A percentile compares a stretch with the other conserved stretches of the same genome.
These are phyloP conservation scores for Ataeniobius toweri DNA, from an alignment of 2,797 vertebrate genomes.

Conservation along the genomic window DNA sequence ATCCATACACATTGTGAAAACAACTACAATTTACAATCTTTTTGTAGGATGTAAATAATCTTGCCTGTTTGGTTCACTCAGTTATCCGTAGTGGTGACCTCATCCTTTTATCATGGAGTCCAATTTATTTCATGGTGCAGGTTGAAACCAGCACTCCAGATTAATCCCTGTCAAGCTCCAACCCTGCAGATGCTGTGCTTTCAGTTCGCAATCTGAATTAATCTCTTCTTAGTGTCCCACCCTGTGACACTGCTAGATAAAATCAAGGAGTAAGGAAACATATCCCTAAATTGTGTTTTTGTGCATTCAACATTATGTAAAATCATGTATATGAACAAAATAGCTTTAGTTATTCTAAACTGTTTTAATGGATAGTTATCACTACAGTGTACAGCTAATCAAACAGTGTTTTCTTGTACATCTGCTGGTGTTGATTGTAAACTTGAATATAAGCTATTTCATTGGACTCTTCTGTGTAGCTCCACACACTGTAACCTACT, in stretches of 20 bases:
- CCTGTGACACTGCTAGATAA: background rate
- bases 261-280: background rate
- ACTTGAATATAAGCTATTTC: background rate
- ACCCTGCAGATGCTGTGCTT: background rate
- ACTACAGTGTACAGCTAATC: background rate
- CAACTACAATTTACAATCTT: background rate
- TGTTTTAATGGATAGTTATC: background rate
- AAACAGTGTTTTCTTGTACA: background rate
- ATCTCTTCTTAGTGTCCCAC: background rate
- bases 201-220: slow-evolving; percentile 1
- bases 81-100: slow-evolving; percentile 1
- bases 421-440: background rate
- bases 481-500: background rate
- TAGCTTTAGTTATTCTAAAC: background rate
- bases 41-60: slow-evolving; percentile 1
- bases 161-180: slow-evolving; percentile 2
- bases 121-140: slow-evolving; percentile 5
- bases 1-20: background rate
- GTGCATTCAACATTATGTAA: background rate
- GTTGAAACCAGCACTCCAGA: slow-evolving; percentile 6
- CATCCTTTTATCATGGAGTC: slow-evolving; percentile 7
- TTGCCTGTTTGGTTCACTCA: background rate
- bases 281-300: background rate
- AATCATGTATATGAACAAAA: background rate
- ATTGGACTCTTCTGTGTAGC: background rate